Percentiles rank a stretch among this genome's conserved stretches.
Conservation (phyloP, 1,140 invertebrate species). For the Papilio aristodemus region DNA sequence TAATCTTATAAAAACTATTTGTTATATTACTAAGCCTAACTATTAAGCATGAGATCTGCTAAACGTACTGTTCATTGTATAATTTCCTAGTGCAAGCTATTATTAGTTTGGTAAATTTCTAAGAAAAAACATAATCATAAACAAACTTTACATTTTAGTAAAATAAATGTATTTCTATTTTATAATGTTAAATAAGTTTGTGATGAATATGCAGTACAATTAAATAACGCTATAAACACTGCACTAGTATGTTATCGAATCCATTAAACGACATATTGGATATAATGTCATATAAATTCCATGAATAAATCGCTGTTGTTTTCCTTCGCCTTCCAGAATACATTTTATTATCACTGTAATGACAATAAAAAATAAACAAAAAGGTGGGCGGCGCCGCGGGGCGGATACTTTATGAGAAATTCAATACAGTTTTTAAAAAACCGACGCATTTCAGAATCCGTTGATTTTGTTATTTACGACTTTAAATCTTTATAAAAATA, state of each 20-base stretch:
- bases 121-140: too few species aligned
- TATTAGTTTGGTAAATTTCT: too few species aligned
- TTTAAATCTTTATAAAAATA: conserved; percentile 46
- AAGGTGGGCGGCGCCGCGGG: conserved; percentile 13
- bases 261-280: conserved; percentile 5
- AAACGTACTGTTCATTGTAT: too few species aligned
- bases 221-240: conserved; percentile 6
- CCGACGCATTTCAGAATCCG: conserved; percentile 30
- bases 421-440: conserved; percentile 26
- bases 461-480: conserved; percentile 40
- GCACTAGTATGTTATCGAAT: conserved; percentile 2
- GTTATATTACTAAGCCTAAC: too few species aligned
- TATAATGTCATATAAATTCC: conserved; percentile 18
- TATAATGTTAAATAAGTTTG: conserved; percentile 27
- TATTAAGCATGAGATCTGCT: too few species aligned
- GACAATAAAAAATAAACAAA: conserved; percentile 22
- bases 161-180: too few species aligned
- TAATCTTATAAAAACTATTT: too few species aligned
- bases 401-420: conserved; percentile 16
- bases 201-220: conserved; percentile 1
- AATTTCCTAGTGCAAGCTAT: too few species aligned
- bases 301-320: conserved; percentile 12
- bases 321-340: conserved; percentile 4
- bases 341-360: conserved; percentile 19
- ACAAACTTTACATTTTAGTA: too few species aligned